A percentile compares a stretch with the other conserved stretches of the same genome.
These are phyloP conservation scores for Megalopta genalis DNA, from an alignment of 1,140 invertebrate species.

Conservation along the genomic window DNA sequence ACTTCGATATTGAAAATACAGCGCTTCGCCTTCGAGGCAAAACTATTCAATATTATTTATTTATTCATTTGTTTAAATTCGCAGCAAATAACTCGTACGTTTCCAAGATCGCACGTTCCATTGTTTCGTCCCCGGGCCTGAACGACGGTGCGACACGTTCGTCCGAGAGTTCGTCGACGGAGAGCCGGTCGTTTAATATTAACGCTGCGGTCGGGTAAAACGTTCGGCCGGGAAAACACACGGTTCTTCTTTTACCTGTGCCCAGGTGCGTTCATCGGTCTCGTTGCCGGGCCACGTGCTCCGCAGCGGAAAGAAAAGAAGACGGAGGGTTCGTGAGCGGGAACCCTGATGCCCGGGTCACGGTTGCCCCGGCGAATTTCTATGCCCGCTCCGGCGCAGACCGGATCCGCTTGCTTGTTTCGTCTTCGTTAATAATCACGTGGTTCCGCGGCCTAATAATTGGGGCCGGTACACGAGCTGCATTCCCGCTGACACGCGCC, in stretches of 20 bases:
- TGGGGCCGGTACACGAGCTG: constrained; percentile 3
- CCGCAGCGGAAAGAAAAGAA: background rate
- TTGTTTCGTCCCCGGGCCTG: no score
- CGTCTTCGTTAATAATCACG: constrained; percentile 30
- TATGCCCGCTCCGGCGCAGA: background rate
- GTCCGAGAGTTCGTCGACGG: no score
- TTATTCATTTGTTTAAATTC: no score
- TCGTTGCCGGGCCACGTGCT: constrained; percentile 4
- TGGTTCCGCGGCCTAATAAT: constrained; percentile 24
- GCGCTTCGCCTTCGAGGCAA: no score
- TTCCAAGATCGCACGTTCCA: no score
- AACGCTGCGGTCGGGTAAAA: background rate
- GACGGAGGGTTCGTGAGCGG: constrained; percentile 20
- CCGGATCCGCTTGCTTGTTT: constrained; percentile 14
- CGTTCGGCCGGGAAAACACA: no score
- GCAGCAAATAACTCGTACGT: no score
- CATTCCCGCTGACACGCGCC: background rate
- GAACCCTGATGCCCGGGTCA: background rate
- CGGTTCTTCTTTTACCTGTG: background rate
- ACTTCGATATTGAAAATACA: no score
- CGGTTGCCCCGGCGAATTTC: constrained; percentile 23
- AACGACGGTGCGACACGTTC: no score
- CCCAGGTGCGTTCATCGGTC: constrained; percentile 20
- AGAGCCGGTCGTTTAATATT: constrained; percentile 6
- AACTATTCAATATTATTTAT: no score